A percentile compares a stretch with the other conserved stretches of the same genome.
phyloP scores from a whole-genome alignment of 2,113 vertebrate genomes.

The Apaloderma vittatum region DNA sequence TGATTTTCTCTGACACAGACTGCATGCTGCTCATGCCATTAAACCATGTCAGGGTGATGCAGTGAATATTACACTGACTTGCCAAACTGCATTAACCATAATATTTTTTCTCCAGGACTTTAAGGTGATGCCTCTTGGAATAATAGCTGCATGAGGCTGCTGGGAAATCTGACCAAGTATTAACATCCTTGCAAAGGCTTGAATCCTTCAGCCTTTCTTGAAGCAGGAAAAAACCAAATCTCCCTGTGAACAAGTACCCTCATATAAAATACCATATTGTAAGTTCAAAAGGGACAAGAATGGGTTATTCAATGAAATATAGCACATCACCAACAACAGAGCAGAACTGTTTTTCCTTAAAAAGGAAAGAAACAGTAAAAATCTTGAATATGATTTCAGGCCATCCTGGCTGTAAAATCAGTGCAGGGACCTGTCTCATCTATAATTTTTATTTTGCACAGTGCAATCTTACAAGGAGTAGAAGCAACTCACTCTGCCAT shows the following conservation, averaged over 20 bases:
- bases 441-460: not conserved
- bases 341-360: not conserved
- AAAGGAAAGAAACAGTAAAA: not conserved
- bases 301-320: not conserved
- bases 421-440: not conserved
- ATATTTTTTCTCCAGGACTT: not conserved
- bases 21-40: slow-evolving; percentile 39
- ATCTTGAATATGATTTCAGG: not conserved
- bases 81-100: slow-evolving; percentile 21
- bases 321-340: not conserved
- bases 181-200: not conserved
- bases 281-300: not conserved
- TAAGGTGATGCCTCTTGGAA: not conserved
- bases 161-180: not conserved
- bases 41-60: slow-evolving; percentile 20
- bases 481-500: not conserved
- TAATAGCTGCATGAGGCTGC: not conserved
- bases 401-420: not conserved
- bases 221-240: not conserved
- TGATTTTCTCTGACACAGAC: slow-evolving; percentile 62
- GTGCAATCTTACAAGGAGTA: not conserved
- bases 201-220: not conserved
- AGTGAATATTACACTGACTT: slow-evolving; percentile 14
- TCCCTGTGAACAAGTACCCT: not conserved
- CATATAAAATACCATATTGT: not conserved